A percentile compares a stretch with the other conserved stretches of the same genome.
These are phyloP conservation scores for Zonotrichia leucophrys DNA, from an alignment of 2,113 vertebrate species.

Conservation along the genomic window DNA sequence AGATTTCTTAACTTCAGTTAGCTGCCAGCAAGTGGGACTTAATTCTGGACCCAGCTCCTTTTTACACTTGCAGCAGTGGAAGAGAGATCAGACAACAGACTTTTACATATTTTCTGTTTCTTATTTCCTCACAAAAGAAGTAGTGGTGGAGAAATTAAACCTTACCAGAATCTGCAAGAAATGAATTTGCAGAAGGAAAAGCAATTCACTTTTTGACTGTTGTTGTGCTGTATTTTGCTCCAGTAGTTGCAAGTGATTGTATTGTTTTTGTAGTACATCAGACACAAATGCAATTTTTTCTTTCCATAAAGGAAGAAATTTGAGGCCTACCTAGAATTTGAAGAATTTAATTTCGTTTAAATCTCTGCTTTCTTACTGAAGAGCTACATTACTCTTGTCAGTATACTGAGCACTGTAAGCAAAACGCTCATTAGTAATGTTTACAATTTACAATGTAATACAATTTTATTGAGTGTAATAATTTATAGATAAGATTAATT, in stretches of 20 bases:
- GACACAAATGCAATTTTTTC: neutral
- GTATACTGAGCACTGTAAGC: neutral
- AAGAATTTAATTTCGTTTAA: neutral
- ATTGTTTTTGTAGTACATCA: neutral
- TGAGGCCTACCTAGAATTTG: neutral
- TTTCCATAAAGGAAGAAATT: neutral
- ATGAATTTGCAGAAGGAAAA: neutral
- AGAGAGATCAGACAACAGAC: neutral
- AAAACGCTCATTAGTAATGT: neutral
- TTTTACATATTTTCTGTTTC: neutral
- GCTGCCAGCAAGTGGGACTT: neutral
- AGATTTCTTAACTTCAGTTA: neutral
- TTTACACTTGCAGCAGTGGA: neutral
- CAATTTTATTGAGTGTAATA: neutral
- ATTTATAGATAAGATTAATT: neutral
- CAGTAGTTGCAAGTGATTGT: neutral
- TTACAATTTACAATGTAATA: neutral
- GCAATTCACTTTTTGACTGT: accelerated
- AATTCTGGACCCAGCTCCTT: neutral
- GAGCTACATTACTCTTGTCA: neutral
- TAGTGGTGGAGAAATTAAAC: neutral
- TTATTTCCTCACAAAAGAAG: neutral
- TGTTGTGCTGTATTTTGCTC: neutral
- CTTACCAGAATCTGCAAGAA: neutral
- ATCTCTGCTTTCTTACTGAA: neutral